Base-by-base conservation (phyloP, 2,113 vertebrate species). In the Nothobranchius kuhntae region DNA sequence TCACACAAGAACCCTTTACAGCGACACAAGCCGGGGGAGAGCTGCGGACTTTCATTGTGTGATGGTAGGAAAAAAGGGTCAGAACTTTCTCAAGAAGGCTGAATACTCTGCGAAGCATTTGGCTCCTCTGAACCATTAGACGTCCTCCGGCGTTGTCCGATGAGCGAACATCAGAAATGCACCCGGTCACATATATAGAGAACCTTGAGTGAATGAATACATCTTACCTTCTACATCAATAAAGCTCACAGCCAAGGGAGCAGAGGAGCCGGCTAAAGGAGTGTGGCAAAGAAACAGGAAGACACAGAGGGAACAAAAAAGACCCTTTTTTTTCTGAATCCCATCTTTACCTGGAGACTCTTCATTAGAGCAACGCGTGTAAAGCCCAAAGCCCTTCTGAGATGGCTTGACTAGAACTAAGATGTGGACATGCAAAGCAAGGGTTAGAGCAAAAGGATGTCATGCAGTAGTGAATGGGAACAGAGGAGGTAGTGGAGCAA, bases 401-500 rank as follows among this genome's bases (percentile, higher is more conserved):
- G 78, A 61, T 61, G 78, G 76, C 86, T 83, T 86, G 83, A 95
- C 93, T 94, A 91, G 86, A 92, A 92, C 91, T 90, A 91, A 89
- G 91, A 92, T 89, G 92, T 71, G 81, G 81, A 86, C 77, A 71
- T 73, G 77, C 51, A 68, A 72, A 44, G 73, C 68, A 65, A 83
- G 78, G 84, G 86, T 75, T 77, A 47, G 65, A 70, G 80, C 63
- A 38, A 78, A 76, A 85, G 75, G 74, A 80, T 95, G 95, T 95
- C 95, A 95, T 92, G 90, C 94, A 91, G 90, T 92, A 92, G 91
- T 96, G 94, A 91, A 95, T 81, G 87, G 94, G 78, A 94, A 92
- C 94, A 73, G 80, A 71, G 64, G 65, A 84, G 93, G 89, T 93
- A 94, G 95, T 95, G 96, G 85, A 94, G 95, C 96, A 97, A 98